phyloP scores from a whole-genome alignment of 1,140 invertebrate species.

The Apis florea region DNA sequence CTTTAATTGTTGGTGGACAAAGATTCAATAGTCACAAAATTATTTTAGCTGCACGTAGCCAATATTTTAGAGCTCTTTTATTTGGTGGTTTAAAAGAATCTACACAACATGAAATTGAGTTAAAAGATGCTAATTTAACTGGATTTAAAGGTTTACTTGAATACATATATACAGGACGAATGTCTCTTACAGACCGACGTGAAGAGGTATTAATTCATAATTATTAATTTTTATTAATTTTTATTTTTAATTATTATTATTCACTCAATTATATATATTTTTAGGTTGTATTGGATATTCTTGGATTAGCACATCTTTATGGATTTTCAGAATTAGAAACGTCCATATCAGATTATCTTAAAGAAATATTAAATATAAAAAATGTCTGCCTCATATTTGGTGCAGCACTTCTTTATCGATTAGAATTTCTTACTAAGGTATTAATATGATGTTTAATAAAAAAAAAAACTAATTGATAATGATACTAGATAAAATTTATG shows the following conservation, averaged over 20 bases:
- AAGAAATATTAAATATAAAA: slow-evolving; percentile 90
- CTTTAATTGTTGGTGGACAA: slow-evolving; percentile 91
- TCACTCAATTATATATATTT: background rate
- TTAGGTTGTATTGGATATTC: slow-evolving; percentile 76
- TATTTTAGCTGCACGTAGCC: slow-evolving; percentile 94
- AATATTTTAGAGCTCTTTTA: slow-evolving; percentile 95
- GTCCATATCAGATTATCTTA: slow-evolving; percentile 95
- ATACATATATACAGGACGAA: slow-evolving; percentile 97
- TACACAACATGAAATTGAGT: slow-evolving; percentile 88
- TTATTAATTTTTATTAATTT: background rate
- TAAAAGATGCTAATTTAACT: slow-evolving; percentile 91
- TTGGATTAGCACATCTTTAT: slow-evolving; percentile 94
- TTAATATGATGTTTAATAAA: background rate
- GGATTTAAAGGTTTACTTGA: slow-evolving; percentile 95
- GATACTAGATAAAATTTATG: slow-evolving; percentile 27
- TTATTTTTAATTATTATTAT: background rate
- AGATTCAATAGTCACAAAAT: slow-evolving; percentile 93
- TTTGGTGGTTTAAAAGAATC: slow-evolving; percentile 96
- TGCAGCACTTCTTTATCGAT: slow-evolving; percentile 89
- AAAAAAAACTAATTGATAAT: slow-evolving; percentile 5
- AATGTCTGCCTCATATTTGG: slow-evolving; percentile 97
- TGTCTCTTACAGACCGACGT: slow-evolving; percentile 90
- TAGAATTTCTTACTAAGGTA: slow-evolving; percentile 83
- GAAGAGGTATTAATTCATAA: slow-evolving; percentile 72
- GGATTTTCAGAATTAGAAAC: slow-evolving; percentile 95